Evolutionary conservation across 2,113 vertebrate genomes (phyloP).

Genomic region (Puma concolor): DNA sequence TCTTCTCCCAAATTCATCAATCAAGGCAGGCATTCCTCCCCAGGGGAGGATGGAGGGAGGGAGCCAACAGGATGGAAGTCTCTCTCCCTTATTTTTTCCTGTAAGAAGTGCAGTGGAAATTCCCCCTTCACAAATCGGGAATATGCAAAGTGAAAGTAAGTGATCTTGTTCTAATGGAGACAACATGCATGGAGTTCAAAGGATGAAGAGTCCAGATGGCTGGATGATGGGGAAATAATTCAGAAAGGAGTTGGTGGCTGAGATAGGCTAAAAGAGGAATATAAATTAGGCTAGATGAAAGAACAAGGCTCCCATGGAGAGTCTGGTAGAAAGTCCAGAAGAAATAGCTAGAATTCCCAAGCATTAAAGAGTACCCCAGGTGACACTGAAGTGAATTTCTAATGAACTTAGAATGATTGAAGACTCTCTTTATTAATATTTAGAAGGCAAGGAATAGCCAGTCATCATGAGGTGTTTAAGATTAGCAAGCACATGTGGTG

Average conservation of each 20-base stretch:
- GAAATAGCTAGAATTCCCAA: background rate
- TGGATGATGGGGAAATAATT: slow-evolving; percentile 39
- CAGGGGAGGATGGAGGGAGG: background rate
- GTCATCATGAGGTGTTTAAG: background rate
- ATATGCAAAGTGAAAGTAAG: background rate
- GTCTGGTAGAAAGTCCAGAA: background rate
- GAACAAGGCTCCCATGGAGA: background rate
- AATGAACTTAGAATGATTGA: slow-evolving; percentile 11
- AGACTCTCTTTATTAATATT: slow-evolving; percentile 3
- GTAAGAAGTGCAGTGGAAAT: background rate
- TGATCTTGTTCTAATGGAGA: slow-evolving; percentile 6
- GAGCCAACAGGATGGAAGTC: background rate
- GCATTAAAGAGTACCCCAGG: background rate
- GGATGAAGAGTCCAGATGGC: slow-evolving; percentile 19
- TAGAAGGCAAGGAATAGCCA: background rate
- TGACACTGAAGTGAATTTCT: slow-evolving; percentile 24
- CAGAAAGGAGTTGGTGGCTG: background rate
- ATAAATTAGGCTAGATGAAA: background rate
- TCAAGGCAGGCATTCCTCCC: background rate
- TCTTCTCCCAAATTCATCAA: background rate
- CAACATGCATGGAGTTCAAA: background rate
- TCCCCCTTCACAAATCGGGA: background rate
- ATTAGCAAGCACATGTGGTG: background rate
- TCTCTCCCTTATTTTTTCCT: background rate
- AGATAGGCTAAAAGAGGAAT: background rate